These are phyloP conservation scores for Dasyornis broadbenti DNA, from an alignment of 2,113 vertebrate genomes.

Conservation along the genomic window DNA sequence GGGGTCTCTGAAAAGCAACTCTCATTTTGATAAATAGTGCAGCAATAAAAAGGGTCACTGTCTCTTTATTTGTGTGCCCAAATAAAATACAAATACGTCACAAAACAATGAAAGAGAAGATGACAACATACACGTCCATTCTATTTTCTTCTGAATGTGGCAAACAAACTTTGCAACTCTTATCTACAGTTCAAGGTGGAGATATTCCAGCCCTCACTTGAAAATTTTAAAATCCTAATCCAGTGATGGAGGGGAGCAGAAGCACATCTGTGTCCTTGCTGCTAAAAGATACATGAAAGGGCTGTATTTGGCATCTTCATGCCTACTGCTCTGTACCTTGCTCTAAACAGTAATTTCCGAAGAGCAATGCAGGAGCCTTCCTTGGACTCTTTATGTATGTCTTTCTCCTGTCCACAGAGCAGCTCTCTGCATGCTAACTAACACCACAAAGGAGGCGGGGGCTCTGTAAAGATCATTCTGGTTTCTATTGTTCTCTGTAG, in stretches of 20 bases:
- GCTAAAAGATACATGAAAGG: not conserved
- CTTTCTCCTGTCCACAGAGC: conserved; percentile 8
- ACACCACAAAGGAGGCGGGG: not conserved
- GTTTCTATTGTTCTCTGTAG: conserved; percentile 45
- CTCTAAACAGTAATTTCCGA: not conserved
- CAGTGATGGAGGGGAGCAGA: not conserved
- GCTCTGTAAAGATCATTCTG: conserved; percentile 28
- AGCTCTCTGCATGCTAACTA: conserved; percentile 37
- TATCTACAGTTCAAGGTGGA: not conserved
- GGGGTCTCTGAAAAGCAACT: not conserved
- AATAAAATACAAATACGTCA: not conserved
- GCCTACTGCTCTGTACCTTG: not conserved
- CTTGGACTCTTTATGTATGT: not conserved
- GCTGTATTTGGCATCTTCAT: not conserved
- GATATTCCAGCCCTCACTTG: not conserved
- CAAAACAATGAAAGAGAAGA: not conserved
- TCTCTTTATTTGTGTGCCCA: not conserved
- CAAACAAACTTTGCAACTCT: not conserved
- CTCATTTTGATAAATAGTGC: not conserved
- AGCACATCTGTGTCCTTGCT: not conserved
- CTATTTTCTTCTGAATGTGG: not conserved
- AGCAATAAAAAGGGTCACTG: not conserved
- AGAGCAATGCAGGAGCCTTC: not conserved
- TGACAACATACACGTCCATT: not conserved
- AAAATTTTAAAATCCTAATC: not conserved